Evolutionary conservation across 2,888 invertebrate species (phyloP).

Genomic region (Xanthorhoe designata): DNA sequence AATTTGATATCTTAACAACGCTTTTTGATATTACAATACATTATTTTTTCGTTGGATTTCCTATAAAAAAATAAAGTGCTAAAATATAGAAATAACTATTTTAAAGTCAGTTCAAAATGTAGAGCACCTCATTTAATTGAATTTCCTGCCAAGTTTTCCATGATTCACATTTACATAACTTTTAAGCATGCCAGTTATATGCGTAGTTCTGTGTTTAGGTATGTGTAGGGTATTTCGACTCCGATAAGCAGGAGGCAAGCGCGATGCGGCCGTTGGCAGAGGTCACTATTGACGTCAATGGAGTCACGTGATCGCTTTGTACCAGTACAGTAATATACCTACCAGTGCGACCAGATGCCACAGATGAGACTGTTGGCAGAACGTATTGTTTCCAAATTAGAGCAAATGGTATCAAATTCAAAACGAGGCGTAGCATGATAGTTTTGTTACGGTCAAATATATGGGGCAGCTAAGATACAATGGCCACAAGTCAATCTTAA

Average conservation of each 20-base stretch:
- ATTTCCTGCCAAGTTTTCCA: constrained; percentile 22
- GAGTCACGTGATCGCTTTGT: constrained; percentile 85
- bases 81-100: neutral
- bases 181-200: constrained; percentile 34
- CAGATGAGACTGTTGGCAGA: constrained; percentile 45
- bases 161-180: constrained; percentile 13
- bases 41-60: too few species aligned
- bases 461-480: neutral
- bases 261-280: constrained; percentile 79
- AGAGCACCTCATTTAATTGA: neutral
- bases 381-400: constrained; percentile 21
- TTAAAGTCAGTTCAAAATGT: neutral
- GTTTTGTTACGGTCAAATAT: neutral
- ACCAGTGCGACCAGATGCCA: constrained; percentile 47
- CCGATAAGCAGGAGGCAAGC: constrained; percentile 80
- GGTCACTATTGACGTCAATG: constrained; percentile 91
- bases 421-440: neutral
- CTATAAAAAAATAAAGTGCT: too few species aligned
- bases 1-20: too few species aligned
- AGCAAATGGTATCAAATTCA: constrained; percentile 7
- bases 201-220: constrained; percentile 44
- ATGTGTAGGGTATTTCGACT: constrained; percentile 73
- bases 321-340: constrained; percentile 54
- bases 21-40: too few species aligned
- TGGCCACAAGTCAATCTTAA: neutral